These are phyloP conservation scores for Rhingia campestris DNA, from an alignment of 2,888 invertebrate species.

Conservation along the genomic window DNA sequence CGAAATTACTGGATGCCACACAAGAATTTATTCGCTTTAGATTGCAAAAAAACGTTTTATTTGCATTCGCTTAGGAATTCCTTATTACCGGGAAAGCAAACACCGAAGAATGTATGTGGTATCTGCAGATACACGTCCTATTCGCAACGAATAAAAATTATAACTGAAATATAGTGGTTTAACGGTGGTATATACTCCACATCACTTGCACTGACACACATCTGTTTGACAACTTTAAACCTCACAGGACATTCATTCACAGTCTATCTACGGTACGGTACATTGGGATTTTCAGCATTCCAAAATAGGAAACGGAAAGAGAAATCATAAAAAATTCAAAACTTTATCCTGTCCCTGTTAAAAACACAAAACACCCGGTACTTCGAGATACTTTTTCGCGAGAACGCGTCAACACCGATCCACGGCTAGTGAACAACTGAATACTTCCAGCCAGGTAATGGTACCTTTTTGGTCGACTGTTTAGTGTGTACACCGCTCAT, in stretches of 20 bases:
- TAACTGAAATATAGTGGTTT: conserved; percentile 39
- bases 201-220: neutral
- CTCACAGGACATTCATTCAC: neutral
- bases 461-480: conserved; percentile 37
- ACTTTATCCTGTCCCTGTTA: conserved; percentile 3
- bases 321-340: conserved; percentile 52
- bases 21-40: conserved; percentile 28
- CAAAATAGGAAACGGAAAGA: conserved; percentile 6
- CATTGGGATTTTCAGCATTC: conserved; percentile 31
- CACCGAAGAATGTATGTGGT: conserved; percentile 17
- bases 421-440: conserved; percentile 71
- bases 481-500: conserved; percentile 7
- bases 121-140: conserved; percentile 50
- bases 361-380: conserved; percentile 20
- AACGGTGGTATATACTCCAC: neutral
- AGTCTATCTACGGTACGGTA: neutral
- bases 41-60: conserved; percentile 5
- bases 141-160: conserved; percentile 35
- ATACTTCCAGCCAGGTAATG: conserved; percentile 68
- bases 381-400: conserved; percentile 24
- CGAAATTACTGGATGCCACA: conserved; percentile 36
- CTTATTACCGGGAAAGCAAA: neutral
- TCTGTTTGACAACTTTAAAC: conserved; percentile 19
- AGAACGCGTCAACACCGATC: conserved; percentile 57
- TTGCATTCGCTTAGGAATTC: conserved; percentile 9